Evolutionary conservation across 2,113 vertebrate genomes (phyloP), one percentile per base, ranked within the genome.

Genomic region (Formicarius rufipectus): DNA sequence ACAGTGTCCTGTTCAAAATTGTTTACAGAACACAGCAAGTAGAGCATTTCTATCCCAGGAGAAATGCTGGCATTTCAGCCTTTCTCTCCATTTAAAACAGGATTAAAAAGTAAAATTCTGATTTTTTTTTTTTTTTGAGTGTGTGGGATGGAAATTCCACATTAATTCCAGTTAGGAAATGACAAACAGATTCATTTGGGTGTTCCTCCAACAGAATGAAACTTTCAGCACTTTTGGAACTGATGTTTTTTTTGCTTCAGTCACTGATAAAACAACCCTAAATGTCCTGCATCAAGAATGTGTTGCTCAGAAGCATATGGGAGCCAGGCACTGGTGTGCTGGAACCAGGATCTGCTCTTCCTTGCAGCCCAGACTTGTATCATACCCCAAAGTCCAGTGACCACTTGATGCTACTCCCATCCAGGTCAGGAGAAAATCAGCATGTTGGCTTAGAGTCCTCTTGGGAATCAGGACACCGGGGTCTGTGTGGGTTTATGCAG

Each of bases 101-200:
- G 60, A 95, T 78, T 88, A 40, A 86, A 91, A 94, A 84, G n/a
- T n/a, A 55, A 86, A 76, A 88, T 84, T 91, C 27, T 10, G 49
- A 63, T 7, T 66, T 55, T 67, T 30, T 40, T 55, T 35, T 75
- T n/a, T n/a, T n/a, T n/a, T n/a, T n/a, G n/a, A n/a, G n/a, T 35
- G 23, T 20, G 69, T 40, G 68, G 49, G 62, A 75, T 86, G 68
- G 66, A 90, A 91, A 86, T 85, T 90, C 52, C 79, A 68, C 68
- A 93, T 71, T 71, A 76, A 85, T 87, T 96, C 66, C 60, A 24
- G 60, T 27, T 92, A 16, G 69, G 39, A 95, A 95, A 90, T 95
- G 64, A 72, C 83, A 92, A 95, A 88, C 92, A 86, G 85, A 88
- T 90, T 91, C 47, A 80, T 90, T 91, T 93, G 88, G 52, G 81